Evolutionary conservation across 2,797 vertebrate genomes (phyloP).

Genomic region (Sarcophilus harrisii): DNA sequence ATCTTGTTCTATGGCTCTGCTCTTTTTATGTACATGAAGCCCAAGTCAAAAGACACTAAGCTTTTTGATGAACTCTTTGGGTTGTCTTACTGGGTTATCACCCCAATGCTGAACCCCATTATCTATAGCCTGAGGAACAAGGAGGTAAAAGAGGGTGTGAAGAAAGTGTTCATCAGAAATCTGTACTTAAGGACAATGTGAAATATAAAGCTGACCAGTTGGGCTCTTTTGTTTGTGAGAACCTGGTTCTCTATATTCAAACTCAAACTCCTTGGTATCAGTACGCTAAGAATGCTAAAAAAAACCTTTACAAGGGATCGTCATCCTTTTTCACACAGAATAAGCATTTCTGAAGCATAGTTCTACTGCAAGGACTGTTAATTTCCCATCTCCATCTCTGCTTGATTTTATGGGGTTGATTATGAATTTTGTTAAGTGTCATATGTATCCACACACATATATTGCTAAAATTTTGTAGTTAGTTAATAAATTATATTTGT

Average conservation of each 20-base stretch:
- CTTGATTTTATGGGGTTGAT: background rate
- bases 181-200: constrained; percentile 31
- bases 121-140: constrained; percentile 72
- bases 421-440: background rate
- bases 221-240: background rate
- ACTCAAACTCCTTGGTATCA: background rate
- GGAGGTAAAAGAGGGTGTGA: constrained; percentile 66
- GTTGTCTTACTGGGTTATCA: constrained; percentile 62
- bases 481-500: background rate
- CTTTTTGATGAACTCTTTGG: constrained; percentile 56
- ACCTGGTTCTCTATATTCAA: constrained; percentile 5
- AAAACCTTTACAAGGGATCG: background rate
- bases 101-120: constrained; percentile 69
- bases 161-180: constrained; percentile 57
- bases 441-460: background rate
- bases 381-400: background rate
- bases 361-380: background rate
- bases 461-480: background rate
- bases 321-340: constrained; percentile 21
- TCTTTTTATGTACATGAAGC: constrained; percentile 71
- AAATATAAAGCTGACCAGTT: constrained; percentile 7
- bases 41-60: constrained; percentile 66
- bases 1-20: constrained; percentile 71
- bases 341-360: constrained; percentile 16
- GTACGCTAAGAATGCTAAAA: background rate